These are phyloP conservation scores for Drosophila monieri DNA, from an alignment of 2,888 invertebrate genomes.

Conservation along the genomic window DNA sequence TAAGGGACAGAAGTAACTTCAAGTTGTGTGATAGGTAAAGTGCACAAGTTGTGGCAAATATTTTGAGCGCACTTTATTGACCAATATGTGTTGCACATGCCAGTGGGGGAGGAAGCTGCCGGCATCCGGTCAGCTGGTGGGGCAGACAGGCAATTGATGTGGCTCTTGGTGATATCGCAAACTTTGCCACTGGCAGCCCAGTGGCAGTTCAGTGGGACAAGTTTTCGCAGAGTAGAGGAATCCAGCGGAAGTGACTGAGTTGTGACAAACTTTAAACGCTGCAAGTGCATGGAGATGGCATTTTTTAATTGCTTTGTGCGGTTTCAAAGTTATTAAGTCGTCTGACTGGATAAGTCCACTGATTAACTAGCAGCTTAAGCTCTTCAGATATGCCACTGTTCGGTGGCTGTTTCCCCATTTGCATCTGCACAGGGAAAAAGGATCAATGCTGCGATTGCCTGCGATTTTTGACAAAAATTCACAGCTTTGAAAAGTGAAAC, in stretches of 20 bases:
- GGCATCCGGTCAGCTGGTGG: background rate
- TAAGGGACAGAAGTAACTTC: conserved; percentile 11
- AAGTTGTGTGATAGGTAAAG: conserved; percentile 63
- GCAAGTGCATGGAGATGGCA: conserved; percentile 16
- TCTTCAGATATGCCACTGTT: background rate
- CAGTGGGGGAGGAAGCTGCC: conserved; percentile 9
- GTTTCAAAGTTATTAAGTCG: conserved; percentile 5
- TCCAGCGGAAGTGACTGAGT: conserved; percentile 11
- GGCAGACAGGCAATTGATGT: conserved; percentile 29
- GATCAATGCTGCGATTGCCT: background rate
- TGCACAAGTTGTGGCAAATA: conserved; percentile 59
- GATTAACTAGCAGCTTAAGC: conserved; percentile 5
- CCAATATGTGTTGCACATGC: conserved; percentile 56
- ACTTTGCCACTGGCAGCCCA: conserved; percentile 14
- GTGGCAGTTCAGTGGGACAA: background rate
- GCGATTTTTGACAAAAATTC: no score
- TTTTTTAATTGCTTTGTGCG: conserved; percentile 32
- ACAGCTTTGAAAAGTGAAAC: background rate
- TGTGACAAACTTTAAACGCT: conserved; percentile 23
- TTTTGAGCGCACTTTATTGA: conserved; percentile 70
- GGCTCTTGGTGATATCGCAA: conserved; percentile 28
- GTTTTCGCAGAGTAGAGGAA: conserved; percentile 16
- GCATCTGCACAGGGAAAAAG: background rate
- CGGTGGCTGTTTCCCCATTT: background rate
- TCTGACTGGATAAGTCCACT: conserved; percentile 11